Percentiles rank a stretch among this genome's conserved stretches.
These are phyloP conservation scores for Glaucidium brasilianum DNA, from an alignment of 2,113 vertebrate species.

Conservation along the genomic window DNA sequence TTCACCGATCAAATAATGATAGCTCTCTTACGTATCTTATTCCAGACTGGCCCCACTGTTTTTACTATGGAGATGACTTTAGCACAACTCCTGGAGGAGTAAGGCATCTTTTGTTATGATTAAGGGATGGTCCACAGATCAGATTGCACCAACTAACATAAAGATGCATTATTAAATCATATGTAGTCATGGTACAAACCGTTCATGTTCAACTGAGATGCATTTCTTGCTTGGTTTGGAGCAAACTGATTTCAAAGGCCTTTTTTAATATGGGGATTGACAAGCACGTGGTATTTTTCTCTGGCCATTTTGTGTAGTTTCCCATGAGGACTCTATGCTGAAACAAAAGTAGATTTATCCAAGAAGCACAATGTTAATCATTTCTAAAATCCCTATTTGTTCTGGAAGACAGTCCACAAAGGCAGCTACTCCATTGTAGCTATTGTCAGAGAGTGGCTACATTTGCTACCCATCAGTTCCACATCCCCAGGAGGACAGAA, in stretches of 20 bases:
- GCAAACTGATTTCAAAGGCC: neutral
- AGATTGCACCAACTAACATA: neutral
- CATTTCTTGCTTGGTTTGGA: neutral
- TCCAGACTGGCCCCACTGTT: neutral
- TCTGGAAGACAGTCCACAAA: neutral
- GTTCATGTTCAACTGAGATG: neutral
- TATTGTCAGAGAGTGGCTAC: neutral
- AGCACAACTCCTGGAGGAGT: neutral
- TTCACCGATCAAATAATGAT: neutral
- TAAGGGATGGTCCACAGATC: neutral
- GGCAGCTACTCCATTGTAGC: neutral
- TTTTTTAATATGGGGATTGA: neutral
- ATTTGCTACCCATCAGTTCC: neutral
- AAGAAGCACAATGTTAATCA: neutral
- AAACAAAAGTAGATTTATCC: neutral
- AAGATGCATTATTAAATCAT: neutral
- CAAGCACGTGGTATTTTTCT: neutral
- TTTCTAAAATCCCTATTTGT: neutral
- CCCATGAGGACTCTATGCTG: neutral
- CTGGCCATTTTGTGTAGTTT: neutral
- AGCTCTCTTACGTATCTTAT: neutral
- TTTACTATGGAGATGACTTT: neutral
- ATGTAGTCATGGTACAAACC: neutral
- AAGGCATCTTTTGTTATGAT: neutral
- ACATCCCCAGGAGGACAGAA: neutral